These are phyloP conservation scores for Neoaliturus tenellus DNA, from an alignment of 2,888 invertebrate genomes.

Conservation along the genomic window DNA sequence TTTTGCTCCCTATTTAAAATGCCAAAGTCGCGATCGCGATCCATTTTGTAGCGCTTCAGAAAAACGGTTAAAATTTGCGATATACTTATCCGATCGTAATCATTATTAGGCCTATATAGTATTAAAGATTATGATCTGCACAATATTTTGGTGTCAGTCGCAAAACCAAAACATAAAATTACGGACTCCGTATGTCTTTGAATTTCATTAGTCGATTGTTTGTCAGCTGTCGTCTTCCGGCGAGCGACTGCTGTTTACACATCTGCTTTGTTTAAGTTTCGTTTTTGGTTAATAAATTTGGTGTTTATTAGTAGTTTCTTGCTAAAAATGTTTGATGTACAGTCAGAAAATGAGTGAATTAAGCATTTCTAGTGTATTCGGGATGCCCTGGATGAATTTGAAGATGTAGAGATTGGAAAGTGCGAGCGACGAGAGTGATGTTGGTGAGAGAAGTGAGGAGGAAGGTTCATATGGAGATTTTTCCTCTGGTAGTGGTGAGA, in stretches of 20 bases:
- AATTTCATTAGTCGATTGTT: not conserved
- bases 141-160: not conserved
- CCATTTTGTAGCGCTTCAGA: not conserved
- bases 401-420: not conserved
- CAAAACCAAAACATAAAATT: not conserved
- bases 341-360: not conserved
- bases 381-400: not conserved
- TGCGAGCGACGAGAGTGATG: not conserved
- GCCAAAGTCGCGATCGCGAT: not conserved
- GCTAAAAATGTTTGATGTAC: not conserved
- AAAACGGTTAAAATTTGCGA: not conserved
- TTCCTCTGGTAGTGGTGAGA: conserved; percentile 15
- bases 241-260: not conserved
- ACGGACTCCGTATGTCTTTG: not conserved
- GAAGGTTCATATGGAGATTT: not conserved
- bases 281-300: not conserved
- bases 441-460: not conserved
- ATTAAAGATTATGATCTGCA: not conserved
- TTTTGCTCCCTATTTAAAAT: not conserved
- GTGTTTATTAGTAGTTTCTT: not conserved
- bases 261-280: not conserved
- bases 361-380: not conserved
- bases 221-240: not conserved
- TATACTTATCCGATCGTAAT: not conserved
- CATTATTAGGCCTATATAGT: not conserved